A percentile compares a stretch with the other conserved stretches of the same genome.
phyloP scores from a whole-genome alignment of 2,113 vertebrate species.

The Pandion haliaetus region DNA sequence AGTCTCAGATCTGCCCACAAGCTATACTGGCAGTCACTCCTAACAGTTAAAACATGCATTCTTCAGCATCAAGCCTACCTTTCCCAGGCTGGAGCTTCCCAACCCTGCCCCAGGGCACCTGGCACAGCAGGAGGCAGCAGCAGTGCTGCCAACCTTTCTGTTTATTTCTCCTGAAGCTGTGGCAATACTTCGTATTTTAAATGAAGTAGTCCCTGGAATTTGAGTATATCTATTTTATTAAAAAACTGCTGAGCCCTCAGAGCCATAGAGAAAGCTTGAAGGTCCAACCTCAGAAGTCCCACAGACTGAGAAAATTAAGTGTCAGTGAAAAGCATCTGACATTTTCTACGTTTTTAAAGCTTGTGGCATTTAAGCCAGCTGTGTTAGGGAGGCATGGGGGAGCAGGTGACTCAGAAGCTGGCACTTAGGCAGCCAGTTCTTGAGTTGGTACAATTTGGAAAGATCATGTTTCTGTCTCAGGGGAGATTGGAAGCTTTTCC shows the following conservation, averaged over 20 bases:
- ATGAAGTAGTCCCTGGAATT: background rate
- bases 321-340: background rate
- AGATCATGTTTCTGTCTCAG: background rate
- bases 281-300: background rate
- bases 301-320: background rate
- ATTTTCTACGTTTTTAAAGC: background rate
- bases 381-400: background rate
- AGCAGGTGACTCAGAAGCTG: constrained; percentile 7
- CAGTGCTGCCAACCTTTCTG: background rate
- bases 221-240: background rate
- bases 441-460: background rate
- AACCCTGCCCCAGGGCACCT: constrained; percentile 1
- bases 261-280: background rate
- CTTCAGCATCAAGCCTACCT: constrained; percentile 18
- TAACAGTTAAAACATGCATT: background rate
- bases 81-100: constrained; percentile 18
- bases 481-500: background rate
- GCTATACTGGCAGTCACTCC: background rate
- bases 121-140: background rate
- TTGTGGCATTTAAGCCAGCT: background rate
- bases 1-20: background rate
- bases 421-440: background rate
- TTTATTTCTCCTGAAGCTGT: background rate
- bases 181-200: background rate
- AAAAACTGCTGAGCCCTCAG: background rate